Evolutionary conservation across 2,113 vertebrate genomes (phyloP).

Genomic region (Oncorhynchus keta): DNA sequence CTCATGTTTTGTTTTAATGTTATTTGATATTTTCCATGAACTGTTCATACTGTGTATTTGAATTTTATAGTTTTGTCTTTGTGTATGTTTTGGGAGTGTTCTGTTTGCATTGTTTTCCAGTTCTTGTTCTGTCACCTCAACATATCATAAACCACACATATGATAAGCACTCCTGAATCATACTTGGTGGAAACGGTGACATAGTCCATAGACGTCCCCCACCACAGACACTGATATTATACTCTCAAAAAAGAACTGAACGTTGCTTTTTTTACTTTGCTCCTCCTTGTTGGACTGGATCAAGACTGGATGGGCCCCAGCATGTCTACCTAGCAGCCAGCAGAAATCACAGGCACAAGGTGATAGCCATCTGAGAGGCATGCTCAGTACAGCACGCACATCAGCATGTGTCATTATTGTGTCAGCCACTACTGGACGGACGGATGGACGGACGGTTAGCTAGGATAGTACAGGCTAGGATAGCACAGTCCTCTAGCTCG

Average conservation of each 20-base stretch:
- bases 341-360: not conserved
- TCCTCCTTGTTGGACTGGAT: not conserved
- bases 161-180: too few relatives aligned
- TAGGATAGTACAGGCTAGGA: not conserved
- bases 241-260: not conserved
- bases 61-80: constrained; percentile 8
- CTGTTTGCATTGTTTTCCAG: too few relatives aligned
- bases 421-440: not conserved
- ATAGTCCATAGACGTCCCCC: not conserved
- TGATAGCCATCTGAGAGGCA: not conserved
- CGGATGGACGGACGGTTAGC: too few relatives aligned
- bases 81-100: not conserved
- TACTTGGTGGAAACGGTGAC: not conserved
- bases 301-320: not conserved
- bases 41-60: not conserved
- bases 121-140: not conserved
- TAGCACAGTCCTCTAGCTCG: not conserved
- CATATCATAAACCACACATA: not conserved
- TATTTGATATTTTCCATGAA: constrained; percentile 24
- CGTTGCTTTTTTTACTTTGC: not conserved
- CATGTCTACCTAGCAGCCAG: not conserved
- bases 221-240: not conserved
- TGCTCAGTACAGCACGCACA: not conserved
- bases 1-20: not conserved
- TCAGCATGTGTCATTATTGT: not conserved